Percentiles rank a stretch among this genome's conserved stretches.
Conservation (phyloP, 2,113 vertebrate genomes). For the Mystacornis crossleyi region DNA sequence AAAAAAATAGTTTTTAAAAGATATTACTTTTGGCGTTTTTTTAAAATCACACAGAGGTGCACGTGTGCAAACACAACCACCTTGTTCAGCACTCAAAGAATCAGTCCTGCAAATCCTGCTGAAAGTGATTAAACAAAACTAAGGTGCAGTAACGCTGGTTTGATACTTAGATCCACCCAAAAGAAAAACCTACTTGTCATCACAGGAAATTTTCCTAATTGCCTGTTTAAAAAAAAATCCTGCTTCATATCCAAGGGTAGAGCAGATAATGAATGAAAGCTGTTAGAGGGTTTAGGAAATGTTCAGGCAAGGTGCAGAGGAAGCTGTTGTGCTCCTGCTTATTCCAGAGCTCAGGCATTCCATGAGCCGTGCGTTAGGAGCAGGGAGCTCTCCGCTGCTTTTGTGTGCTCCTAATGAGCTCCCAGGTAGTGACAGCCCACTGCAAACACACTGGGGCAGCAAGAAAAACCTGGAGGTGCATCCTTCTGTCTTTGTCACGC, state of each 20-base stretch:
- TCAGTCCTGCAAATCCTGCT: background rate
- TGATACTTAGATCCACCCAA: background rate
- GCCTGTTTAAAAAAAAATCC: background rate
- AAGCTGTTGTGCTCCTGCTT: background rate
- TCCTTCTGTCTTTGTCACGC: background rate
- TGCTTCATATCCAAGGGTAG: background rate
- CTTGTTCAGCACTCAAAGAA: background rate
- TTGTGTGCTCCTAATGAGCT: background rate
- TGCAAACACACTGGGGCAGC: background rate
- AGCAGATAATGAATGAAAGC: background rate
- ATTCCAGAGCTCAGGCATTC: background rate
- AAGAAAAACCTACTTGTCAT: background rate
- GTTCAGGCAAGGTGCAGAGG: background rate
- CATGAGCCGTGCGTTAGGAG: accelerated
- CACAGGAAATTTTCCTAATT: background rate
- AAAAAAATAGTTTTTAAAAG: background rate
- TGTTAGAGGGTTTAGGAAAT: background rate
- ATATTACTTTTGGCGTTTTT: background rate
- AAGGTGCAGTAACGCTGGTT: background rate
- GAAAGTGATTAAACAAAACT: background rate
- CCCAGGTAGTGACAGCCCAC: background rate
- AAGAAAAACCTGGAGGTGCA: background rate
- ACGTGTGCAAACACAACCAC: background rate
- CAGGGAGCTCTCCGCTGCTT: background rate
- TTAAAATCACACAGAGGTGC: accelerated